Base-by-base conservation (phyloP, 64 coral and sea anemone species). In the Stichodactyla mertensii region DNA sequence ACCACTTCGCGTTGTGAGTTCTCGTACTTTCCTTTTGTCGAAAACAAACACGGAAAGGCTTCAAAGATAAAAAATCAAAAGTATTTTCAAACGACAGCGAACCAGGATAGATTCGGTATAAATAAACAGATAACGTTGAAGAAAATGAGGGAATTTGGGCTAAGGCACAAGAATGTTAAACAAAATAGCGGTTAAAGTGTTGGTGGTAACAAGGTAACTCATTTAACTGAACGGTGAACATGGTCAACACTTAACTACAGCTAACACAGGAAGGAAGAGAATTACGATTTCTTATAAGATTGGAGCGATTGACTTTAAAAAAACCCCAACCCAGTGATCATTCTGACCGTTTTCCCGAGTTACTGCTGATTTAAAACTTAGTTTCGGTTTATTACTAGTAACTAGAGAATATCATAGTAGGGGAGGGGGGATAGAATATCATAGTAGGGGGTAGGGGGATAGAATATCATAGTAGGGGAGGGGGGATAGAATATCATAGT, bases 71-170 rank as follows among this genome's bases (percentile, higher is more conserved):
- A 31, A 23, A 9, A 14, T 10, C 24, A 13, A 4, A 23, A 54
- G 1, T 4, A 81, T 16, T 54, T 53, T 51, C 3, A 55, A 52
- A 20, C 78, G 4, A 52, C 16, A 55, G 53, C 15, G 19, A 81
- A 81, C 26, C 36, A 19, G 10, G 78, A 81, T 55, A 52, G 78
- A 53, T 81, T 54, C 4, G 12, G 36, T 11, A 20, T 81, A 9
- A 81, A 81, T 81, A 81, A 81, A 19, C 20, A 52, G 20, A 81
- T 81, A 20, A 20, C 78, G 7, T 53, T 81, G 36, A 51, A 81
- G 16, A 81, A 81, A 22, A 81, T 81, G 78, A 81, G 78, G 16
- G 53, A 54, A 55, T 81, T 81, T 53, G 78, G 78, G 18, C 15
- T 28, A 53, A 52, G 53, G 10, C 52, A 81, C 51, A 81, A 81